Evolutionary conservation across 2,888 invertebrate genomes (phyloP).

Genomic region (Chymomyza procnemis): DNA sequence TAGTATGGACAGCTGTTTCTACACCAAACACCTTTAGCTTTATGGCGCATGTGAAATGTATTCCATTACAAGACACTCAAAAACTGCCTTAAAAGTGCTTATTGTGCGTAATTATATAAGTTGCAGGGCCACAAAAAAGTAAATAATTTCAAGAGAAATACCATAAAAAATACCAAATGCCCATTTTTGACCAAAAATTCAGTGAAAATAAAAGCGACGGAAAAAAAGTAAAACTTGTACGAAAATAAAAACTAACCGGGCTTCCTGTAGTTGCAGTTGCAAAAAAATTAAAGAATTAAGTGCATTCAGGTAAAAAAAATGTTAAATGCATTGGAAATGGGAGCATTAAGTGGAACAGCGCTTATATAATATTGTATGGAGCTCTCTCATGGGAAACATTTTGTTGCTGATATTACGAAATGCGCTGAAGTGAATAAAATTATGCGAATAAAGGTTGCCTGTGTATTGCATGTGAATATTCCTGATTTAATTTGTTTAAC

Average conservation of each 20-base stretch:
- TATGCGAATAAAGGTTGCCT: too few relatives aligned
- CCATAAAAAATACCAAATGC: neutral
- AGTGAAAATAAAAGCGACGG: neutral
- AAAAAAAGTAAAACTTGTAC: conserved; percentile 21
- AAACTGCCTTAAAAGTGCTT: neutral
- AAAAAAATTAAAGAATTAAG: conserved; percentile 2
- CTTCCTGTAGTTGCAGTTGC: conserved; percentile 33
- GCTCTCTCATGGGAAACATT: neutral
- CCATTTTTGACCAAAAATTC: too few relatives aligned
- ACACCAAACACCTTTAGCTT: neutral
- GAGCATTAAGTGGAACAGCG: conserved; percentile 48
- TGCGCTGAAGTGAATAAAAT: neutral
- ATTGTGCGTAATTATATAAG: neutral
- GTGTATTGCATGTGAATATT: too few relatives aligned
- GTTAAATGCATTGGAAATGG: conserved; percentile 49
- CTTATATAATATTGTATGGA: conserved; percentile 47
- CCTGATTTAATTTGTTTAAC: too few relatives aligned
- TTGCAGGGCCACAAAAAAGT: neutral
- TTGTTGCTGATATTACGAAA: conserved; percentile 17
- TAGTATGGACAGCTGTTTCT: neutral
- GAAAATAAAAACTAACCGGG: conserved; percentile 16
- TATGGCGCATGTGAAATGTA: neutral
- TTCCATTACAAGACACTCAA: neutral
- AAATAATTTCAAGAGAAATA: neutral
- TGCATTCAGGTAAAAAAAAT: conserved; percentile 11